phyloP scores from a whole-genome alignment of 2,888 invertebrate species.

The Nowickia ferox region DNA sequence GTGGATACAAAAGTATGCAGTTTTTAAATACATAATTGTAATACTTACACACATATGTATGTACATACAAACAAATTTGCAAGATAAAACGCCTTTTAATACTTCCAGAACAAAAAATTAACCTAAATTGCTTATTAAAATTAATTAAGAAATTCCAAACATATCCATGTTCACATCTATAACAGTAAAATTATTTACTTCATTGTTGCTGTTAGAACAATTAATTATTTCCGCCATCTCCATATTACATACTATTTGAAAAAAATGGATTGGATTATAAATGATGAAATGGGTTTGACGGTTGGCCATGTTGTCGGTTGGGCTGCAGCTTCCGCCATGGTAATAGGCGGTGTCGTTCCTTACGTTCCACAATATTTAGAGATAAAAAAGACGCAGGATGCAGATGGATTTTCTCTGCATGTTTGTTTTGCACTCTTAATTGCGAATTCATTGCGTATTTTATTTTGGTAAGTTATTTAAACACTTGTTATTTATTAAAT shows the following conservation, averaged over 20 bases:
- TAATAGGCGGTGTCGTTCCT: constrained; percentile 96
- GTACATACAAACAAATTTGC: not conserved
- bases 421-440: constrained; percentile 97
- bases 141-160: constrained; percentile 8
- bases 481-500: not conserved
- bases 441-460: constrained; percentile 97
- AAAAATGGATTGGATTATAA: constrained; percentile 91
- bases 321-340: constrained; percentile 94
- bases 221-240: not conserved
- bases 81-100: constrained; percentile 28
- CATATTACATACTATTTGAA: not conserved
- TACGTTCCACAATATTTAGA: constrained; percentile 98
- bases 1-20: constrained; percentile 2
- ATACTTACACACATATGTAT: constrained; percentile 7
- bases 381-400: constrained; percentile 94
- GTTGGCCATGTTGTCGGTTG: constrained; percentile 90
- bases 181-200: not conserved
- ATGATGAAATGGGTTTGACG: constrained; percentile 89
- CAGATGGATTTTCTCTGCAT: constrained; percentile 98
- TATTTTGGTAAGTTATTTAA: constrained; percentile 94
- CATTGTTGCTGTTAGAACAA: not conserved
- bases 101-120: constrained; percentile 43
- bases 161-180: constrained; percentile 6
- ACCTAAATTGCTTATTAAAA: not conserved
- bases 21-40: constrained; percentile 39